These are phyloP conservation scores for Coregonus sp. DNA, from an alignment of 2,797 vertebrate species.

Conservation along the genomic window DNA sequence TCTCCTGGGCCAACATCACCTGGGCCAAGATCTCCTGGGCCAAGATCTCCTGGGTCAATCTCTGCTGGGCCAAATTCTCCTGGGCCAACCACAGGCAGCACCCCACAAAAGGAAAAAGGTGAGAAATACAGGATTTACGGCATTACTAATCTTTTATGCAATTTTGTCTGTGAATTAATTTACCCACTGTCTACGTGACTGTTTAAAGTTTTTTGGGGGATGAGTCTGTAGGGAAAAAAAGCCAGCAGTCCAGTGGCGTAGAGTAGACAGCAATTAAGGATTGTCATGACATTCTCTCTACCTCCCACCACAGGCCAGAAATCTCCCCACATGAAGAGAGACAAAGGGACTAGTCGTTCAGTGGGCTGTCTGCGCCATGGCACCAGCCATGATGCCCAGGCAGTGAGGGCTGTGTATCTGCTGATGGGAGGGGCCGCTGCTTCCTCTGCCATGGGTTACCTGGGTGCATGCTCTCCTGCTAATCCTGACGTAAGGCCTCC, in stretches of 20 bases:
- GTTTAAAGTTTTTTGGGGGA: too few species aligned
- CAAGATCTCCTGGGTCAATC: not conserved
- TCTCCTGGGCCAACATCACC: too few species aligned
- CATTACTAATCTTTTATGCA: not conserved
- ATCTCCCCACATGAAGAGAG: conserved; percentile 44
- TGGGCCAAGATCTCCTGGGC: too few species aligned
- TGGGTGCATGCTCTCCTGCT: conserved; percentile 63
- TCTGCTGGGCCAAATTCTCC: not conserved
- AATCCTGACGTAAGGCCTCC: conserved; percentile 53
- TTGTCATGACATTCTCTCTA: not conserved
- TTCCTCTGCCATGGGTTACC: conserved; percentile 75
- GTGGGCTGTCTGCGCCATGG: conserved; percentile 73
- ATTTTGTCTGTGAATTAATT: too few species aligned
- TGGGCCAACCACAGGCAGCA: not conserved
- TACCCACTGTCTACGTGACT: too few species aligned
- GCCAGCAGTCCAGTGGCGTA: too few species aligned
- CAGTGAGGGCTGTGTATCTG: conserved; percentile 71
- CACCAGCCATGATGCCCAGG: conserved; percentile 57
- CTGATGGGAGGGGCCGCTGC: conserved; percentile 77
- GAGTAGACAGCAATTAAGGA: not conserved
- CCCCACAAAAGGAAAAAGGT: not conserved
- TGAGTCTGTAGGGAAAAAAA: too few species aligned
- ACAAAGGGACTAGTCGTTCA: conserved; percentile 44
- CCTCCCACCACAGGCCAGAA: conserved; percentile 46
- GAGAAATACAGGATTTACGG: not conserved